Conservation (phyloP, 2,113 vertebrate species). For the Tetraodon nigroviridis region DNA sequence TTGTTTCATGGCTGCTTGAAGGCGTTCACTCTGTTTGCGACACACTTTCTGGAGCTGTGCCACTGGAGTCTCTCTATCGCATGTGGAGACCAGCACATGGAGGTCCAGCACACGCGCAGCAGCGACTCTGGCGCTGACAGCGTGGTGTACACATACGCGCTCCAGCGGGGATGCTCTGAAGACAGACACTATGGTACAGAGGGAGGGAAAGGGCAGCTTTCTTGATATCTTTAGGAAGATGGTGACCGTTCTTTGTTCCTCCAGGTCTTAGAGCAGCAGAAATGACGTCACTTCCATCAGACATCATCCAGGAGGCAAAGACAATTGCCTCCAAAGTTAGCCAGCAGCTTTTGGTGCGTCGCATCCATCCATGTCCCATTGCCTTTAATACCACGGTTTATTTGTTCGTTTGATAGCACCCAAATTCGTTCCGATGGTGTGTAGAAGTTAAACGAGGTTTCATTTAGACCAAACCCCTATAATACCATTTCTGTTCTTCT, state of each 20-base stretch:
- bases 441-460: not conserved
- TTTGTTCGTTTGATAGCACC: not conserved
- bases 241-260: constrained; percentile 17
- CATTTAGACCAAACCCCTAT: not conserved
- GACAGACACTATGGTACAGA: constrained; percentile 89
- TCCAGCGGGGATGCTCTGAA: constrained; percentile 84
- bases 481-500: constrained; percentile 14
- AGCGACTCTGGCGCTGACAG: constrained; percentile 73
- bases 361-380: not conserved
- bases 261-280: constrained; percentile 89
- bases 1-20: constrained; percentile 49
- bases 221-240: constrained; percentile 2
- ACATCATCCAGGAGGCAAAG: constrained; percentile 83
- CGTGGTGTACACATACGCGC: constrained; percentile 84
- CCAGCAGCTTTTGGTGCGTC: constrained; percentile 82
- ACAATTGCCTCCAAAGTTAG: constrained; percentile 78
- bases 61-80: constrained; percentile 86
- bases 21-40: constrained; percentile 94
- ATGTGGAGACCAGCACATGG: constrained; percentile 92
- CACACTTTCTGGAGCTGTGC: constrained; percentile 93
- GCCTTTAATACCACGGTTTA: not conserved
- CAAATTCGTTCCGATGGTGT: not conserved
- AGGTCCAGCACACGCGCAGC: constrained; percentile 84
- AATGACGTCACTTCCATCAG: constrained; percentile 81
- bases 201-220: constrained; percentile 1